Conservation (phyloP, 2,888 invertebrate species). For the Chymomyza procnemis region DNA sequence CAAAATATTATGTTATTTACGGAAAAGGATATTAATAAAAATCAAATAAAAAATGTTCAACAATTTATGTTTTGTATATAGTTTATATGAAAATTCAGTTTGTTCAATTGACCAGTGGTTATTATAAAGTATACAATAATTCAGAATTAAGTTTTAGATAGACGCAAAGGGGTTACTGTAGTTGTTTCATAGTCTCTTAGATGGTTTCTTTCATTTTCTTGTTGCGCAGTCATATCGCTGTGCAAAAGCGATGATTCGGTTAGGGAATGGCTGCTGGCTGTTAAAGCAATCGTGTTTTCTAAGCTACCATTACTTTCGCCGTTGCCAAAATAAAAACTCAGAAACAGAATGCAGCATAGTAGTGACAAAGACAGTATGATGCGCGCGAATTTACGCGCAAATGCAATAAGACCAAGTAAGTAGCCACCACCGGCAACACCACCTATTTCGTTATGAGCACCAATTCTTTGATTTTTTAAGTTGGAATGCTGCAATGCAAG, state of each 20-base stretch:
- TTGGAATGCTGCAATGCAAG: constrained; percentile 21
- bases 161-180: neutral
- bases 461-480: neutral
- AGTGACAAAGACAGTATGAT: constrained; percentile 68
- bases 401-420: constrained; percentile 73
- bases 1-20: too few relatives aligned
- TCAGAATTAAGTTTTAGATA: neutral
- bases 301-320: neutral
- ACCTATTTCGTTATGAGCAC: constrained; percentile 41
- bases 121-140: neutral
- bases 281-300: neutral
- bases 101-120: neutral
- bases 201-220: neutral
- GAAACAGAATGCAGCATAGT: constrained; percentile 66
- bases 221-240: neutral
- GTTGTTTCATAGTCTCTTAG: neutral
- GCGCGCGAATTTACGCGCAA: constrained; percentile 73
- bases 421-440: constrained; percentile 71
- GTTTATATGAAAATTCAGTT: neutral
- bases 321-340: constrained; percentile 69
- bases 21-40: too few relatives aligned
- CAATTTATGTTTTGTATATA: neutral
- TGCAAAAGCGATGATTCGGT: neutral
- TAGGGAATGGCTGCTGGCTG: constrained; percentile 3
- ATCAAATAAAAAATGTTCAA: neutral